Evolutionary conservation across 2,888 invertebrate genomes (phyloP), one percentile per base, ranked within the genome.

Genomic region (Mythimna lalbum): DNA sequence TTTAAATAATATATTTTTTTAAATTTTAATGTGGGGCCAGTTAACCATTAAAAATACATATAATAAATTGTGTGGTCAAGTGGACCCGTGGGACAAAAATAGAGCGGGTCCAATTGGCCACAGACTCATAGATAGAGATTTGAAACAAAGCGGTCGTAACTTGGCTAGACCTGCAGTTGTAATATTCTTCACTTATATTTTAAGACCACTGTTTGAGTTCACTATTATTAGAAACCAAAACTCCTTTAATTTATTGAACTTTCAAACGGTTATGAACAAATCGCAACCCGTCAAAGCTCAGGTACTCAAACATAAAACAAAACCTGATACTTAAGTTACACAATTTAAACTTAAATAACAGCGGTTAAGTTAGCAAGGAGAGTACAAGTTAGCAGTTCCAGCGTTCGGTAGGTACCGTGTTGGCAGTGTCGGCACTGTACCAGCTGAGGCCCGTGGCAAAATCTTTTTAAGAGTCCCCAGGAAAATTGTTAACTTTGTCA

Each of bases 341-440:
- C 83, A 85, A 82, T 86, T 78, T 79, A 69, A 86, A 86, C 73
- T 87, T 86, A 86, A 81, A 81, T 82, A 81, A 72, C 73, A 61
- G 72, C 19, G 81, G 83, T 84, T 56, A 63, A 80, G 81, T 81
- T 80, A 49, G 69, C 63, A 19, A 72, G 74, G 86, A 81, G 74
- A 72, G 68, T 50, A 14, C 69, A 69, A 78, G 78, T 81, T 81
- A 33, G 50, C 60, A 65, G 79, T 83, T 55, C 61, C 66, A 73
- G 63, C 47, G 52, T 50, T 77, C 50, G 55, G 57, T 52, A 74
- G 69, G 70, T 63, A 60, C 71, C 62, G 67, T 80, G 85, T 82
- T 27, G 27, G 27, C 27, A 27, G 27, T 27, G 4, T 4, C 27
- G 27, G 3, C 3, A 27, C 4, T 27, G 27, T 27, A 27, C 27